phyloP scores from a whole-genome alignment of 1,140 invertebrate genomes.

The Lordiphosa collinella region DNA sequence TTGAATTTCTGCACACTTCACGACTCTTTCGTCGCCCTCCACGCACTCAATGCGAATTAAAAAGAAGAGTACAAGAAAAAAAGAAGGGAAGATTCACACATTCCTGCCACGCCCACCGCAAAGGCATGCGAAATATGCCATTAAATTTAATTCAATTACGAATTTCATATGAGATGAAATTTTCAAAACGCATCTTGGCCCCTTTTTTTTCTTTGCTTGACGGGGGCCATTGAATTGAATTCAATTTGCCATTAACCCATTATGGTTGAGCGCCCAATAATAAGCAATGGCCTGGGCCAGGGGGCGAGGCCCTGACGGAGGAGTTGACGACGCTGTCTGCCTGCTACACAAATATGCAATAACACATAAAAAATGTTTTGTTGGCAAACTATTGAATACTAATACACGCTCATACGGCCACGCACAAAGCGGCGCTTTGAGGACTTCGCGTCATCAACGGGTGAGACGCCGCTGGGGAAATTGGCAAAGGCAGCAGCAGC shows the following conservation, averaged over 20 bases:
- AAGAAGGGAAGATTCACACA: constrained; percentile 22
- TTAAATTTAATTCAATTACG: constrained; percentile 77
- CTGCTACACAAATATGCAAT: constrained; percentile 65
- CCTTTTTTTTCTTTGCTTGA: background rate
- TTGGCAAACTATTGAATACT: constrained; percentile 69
- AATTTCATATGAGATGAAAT: constrained; percentile 59
- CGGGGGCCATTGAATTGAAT: constrained; percentile 55
- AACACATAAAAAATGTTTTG: constrained; percentile 61
- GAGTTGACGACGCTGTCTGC: constrained; percentile 4
- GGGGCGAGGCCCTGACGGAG: too few relatives aligned
- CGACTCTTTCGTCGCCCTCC: constrained; percentile 31
- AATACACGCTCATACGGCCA: constrained; percentile 46
- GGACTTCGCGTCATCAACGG: constrained; percentile 16
- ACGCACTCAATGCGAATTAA: constrained; percentile 66
- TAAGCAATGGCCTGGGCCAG: constrained; percentile 33
- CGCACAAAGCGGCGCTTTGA: constrained; percentile 67
- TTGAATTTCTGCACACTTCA: constrained; percentile 61
- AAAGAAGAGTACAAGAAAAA: constrained; percentile 23
- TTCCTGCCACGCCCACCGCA: constrained; percentile 22
- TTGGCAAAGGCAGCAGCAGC: constrained; percentile 29
- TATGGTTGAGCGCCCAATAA: constrained; percentile 69
- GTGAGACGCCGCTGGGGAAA: constrained; percentile 27
- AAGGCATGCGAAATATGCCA: constrained; percentile 68
- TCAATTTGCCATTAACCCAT: constrained; percentile 78
- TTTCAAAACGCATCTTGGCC: constrained; percentile 29